Conservation (phyloP, 2,797 vertebrate genomes). For the Oryzias sinensis region DNA sequence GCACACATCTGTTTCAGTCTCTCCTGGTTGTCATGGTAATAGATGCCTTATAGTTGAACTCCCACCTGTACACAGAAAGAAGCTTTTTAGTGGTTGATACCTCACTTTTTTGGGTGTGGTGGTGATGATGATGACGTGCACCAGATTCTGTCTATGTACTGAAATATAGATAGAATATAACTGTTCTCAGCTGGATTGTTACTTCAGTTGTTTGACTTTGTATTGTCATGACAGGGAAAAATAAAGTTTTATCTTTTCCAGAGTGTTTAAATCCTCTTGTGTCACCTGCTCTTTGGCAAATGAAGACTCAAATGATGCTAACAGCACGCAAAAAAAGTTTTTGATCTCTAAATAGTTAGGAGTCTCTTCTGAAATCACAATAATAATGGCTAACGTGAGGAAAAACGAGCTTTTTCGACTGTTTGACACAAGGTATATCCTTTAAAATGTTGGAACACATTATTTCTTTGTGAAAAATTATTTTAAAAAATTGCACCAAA, state of each 20-base stretch:
- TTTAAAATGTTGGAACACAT: no score
- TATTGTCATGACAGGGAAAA: constrained; percentile 79
- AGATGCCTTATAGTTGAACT: constrained; percentile 81
- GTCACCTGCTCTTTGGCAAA: constrained; percentile 42
- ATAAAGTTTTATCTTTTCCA: constrained; percentile 83
- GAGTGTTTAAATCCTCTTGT: constrained; percentile 73
- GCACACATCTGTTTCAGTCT: constrained; percentile 57
- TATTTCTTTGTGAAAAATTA: no score
- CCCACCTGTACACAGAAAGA: constrained; percentile 73
- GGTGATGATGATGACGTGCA: constrained; percentile 59
- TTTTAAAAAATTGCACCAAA: no score
- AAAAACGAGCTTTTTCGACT: no score
- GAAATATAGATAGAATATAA: constrained; percentile 73
- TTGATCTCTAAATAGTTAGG: not conserved
- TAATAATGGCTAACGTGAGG: no score
- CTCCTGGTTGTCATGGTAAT: constrained; percentile 74
- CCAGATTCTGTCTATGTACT: constrained; percentile 73
- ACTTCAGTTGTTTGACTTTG: constrained; percentile 82
- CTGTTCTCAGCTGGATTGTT: constrained; percentile 73
- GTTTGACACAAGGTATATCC: no score
- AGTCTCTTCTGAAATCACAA: no score
- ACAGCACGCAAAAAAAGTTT: not conserved
- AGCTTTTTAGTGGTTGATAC: constrained; percentile 75
- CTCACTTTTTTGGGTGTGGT: constrained; percentile 69
- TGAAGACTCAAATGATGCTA: no score